phyloP scores from a whole-genome alignment of 2,888 invertebrate species.

The Piscicola geometra region DNA sequence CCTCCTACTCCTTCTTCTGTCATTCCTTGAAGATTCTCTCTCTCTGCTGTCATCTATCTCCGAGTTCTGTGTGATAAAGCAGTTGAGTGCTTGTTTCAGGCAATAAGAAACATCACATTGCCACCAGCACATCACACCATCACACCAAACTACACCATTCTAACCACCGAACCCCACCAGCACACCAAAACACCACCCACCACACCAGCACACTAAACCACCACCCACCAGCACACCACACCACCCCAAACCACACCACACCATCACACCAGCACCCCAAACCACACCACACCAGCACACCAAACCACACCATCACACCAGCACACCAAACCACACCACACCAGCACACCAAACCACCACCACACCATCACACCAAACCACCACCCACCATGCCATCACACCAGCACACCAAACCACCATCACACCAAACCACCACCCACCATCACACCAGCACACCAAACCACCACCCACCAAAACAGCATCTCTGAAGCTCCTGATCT shows the following conservation, averaged over 20 bases:
- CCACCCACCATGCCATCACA: background rate
- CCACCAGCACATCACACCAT: no score
- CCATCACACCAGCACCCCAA: background rate
- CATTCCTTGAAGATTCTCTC: background rate
- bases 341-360: no score
- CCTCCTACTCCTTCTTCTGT: conserved; percentile 7
- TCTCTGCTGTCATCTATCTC: conserved; percentile 7
- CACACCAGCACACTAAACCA: background rate
- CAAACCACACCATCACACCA: background rate
- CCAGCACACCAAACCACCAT: background rate
- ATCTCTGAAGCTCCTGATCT: conserved; percentile 95
- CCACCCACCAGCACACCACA: conserved; percentile 77
- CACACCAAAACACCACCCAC: background rate
- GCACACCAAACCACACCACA: background rate
- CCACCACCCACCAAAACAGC: conserved; percentile 76
- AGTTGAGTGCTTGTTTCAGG: background rate
- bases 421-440: background rate
- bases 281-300: background rate
- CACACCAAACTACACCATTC: background rate
- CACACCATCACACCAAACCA: background rate
- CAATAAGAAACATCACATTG: no score
- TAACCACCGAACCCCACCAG: background rate
- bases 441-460: background rate
- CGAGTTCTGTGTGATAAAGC: background rate
- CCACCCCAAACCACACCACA: background rate